A percentile compares a stretch with the other conserved stretches of the same genome.
Evolutionary conservation across 2,797 vertebrate species (phyloP).

Genomic region (Etheostoma nigrum): DNA sequence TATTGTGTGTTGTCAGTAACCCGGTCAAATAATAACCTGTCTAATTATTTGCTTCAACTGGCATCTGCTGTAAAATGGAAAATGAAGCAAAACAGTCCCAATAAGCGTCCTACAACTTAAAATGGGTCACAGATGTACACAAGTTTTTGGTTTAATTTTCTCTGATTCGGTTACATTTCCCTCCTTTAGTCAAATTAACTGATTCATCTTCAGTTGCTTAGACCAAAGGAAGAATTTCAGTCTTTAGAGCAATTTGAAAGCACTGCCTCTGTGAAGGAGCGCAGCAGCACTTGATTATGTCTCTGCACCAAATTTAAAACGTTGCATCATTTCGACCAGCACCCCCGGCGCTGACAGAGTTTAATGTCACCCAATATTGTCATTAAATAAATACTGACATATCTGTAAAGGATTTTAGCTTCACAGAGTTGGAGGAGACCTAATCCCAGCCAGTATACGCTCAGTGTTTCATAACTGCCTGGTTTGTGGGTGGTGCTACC

Average conservation of each 20-base stretch:
- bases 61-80: conserved; percentile 28
- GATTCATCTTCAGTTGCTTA: background rate
- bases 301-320: conserved; percentile 37
- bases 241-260: conserved; percentile 13
- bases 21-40: conserved; percentile 45
- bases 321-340: conserved; percentile 25
- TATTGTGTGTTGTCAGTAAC: conserved; percentile 64
- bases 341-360: conserved; percentile 3
- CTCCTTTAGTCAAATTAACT: conserved; percentile 4
- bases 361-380: conserved; percentile 37
- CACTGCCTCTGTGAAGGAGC: conserved; percentile 8
- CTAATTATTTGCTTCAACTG: conserved; percentile 58
- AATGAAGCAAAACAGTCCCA: background rate
- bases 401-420: conserved; percentile 29
- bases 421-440: conserved; percentile 30
- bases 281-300: conserved; percentile 27
- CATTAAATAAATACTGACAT: conserved; percentile 45
- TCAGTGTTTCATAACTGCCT: conserved; percentile 16
- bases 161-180: background rate
- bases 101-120: background rate
- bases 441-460: conserved; percentile 7
- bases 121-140: background rate
- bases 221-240: conserved; percentile 6
- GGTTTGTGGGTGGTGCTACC: conserved; percentile 26
- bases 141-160: background rate